Evolutionary conservation across 2,113 vertebrate species (phyloP), one percentile per base, ranked within the genome.

Genomic region (Megaleporinus macrocephalus): DNA sequence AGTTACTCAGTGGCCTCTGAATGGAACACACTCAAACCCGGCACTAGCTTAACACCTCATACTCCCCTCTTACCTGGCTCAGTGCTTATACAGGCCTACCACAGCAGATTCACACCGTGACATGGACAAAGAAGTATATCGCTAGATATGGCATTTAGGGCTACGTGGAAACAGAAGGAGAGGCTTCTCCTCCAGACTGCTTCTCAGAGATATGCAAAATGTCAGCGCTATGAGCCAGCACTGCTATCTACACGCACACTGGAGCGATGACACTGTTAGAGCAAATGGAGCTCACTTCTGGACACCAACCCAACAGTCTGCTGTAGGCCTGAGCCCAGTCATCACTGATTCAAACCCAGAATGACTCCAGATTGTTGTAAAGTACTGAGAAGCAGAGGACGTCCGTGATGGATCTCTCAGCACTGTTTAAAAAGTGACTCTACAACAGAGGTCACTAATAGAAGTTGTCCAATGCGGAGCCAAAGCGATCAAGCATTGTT

Each of bases 201-300:
- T 73, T 73, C 68, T 77, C 73, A 53, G 24, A 75, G 26, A 27
- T 16, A 55, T 33, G 49, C 44, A 62, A 59, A 69, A 51, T 79
- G 30, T 41, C 62, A 68, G 66, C 14, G 62, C 5, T n/a, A 33
- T 24, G 27, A 71, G 27, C 33, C 33, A 49, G 30, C 68, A n/a
- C 36, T 71, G 41, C 14, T 41, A 68, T 78, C 55, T 69, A 57
- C 7, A 63, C 14, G 12, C 65, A 78, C 20, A 36, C 4, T 76
- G 24, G 29, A 61, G 57, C 57, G 26, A n/a, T 26, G 57, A 61
- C n/a, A 70, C 20, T 44, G 20, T n/a, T 57, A 57, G 4, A 44
- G 33, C 20, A 62, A 72, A 80, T 41, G 26, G 15, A 22, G 53
- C 77, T 69, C 49, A 47, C 16, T 33, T 71, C 16, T 36, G 16